Percentiles rank a stretch among this genome's conserved stretches.
These are phyloP conservation scores for Netelia melanura DNA, from an alignment of 2,888 invertebrate genomes.

Conservation along the genomic window DNA sequence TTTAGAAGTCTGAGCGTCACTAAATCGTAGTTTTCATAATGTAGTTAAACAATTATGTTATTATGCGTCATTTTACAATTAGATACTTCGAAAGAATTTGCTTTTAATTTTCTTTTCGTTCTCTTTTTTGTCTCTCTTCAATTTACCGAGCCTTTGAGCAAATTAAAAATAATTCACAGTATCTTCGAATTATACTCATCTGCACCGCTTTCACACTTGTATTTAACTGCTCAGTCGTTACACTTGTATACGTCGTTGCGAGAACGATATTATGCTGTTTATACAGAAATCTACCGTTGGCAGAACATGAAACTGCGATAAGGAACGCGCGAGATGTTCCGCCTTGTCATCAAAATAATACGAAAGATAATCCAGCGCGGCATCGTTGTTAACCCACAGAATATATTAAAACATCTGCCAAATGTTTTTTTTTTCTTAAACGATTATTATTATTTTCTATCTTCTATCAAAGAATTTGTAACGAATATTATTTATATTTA, in stretches of 20 bases:
- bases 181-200: not conserved
- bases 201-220: not conserved
- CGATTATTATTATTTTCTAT: slow-evolving; percentile 12
- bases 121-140: not conserved
- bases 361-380: slow-evolving; percentile 18
- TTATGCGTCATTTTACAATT: slow-evolving; percentile 61
- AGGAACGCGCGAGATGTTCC: not conserved
- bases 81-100: slow-evolving; percentile 63
- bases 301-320: too few relatives aligned
- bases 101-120: slow-evolving; percentile 12
- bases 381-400: slow-evolving; percentile 12
- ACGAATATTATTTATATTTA: slow-evolving; percentile 69
- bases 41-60: slow-evolving; percentile 69
- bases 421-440: slow-evolving; percentile 67
- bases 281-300: not conserved
- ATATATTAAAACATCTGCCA: slow-evolving; percentile 56
- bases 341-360: not conserved
- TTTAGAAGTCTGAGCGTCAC: slow-evolving; percentile 65
- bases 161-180: not conserved
- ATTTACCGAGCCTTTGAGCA: not conserved
- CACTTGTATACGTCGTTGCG: slow-evolving; percentile 1
- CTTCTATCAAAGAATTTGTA: slow-evolving; percentile 69
- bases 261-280: not conserved
- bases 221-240: slow-evolving; percentile 6
- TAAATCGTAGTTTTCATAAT: slow-evolving; percentile 66